Evolutionary conservation across 2,888 invertebrate species (phyloP).

Genomic region (Sesia bembeciformis): DNA sequence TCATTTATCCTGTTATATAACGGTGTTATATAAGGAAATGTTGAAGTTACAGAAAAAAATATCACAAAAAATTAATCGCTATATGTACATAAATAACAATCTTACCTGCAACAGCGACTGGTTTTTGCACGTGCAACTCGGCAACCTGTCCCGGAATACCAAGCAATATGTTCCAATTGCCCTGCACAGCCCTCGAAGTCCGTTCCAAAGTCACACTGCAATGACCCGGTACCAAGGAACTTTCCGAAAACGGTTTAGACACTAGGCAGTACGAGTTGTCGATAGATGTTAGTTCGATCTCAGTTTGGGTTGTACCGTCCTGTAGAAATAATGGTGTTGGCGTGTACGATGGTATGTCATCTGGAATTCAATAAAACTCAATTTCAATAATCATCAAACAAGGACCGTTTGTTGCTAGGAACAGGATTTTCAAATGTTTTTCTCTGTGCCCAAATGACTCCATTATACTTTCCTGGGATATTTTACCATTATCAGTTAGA

Average conservation of each 20-base stretch:
- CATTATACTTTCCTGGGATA: too few relatives aligned
- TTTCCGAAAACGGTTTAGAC: constrained; percentile 52
- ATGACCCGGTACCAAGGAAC: constrained; percentile 48
- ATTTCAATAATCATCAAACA: too few relatives aligned
- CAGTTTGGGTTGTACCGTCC: constrained; percentile 33
- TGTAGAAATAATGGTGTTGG: constrained; percentile 32
- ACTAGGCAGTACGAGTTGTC: constrained; percentile 51
- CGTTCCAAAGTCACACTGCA: constrained; percentile 49
- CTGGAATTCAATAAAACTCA: constrained; percentile 12
- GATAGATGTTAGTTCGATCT: constrained; percentile 33
- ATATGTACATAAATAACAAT: not conserved
- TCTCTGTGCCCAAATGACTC: too few relatives aligned
- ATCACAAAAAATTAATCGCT: too few relatives aligned
- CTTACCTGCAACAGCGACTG: constrained; percentile 46
- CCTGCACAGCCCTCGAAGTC: constrained; percentile 55
- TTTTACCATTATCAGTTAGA: too few relatives aligned
- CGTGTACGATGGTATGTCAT: constrained; percentile 21
- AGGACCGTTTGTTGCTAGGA: too few relatives aligned
- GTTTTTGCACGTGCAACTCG: constrained; percentile 44
- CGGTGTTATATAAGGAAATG: too few relatives aligned
- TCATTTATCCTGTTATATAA: too few relatives aligned
- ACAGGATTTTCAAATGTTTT: too few relatives aligned
- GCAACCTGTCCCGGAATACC: constrained; percentile 56
- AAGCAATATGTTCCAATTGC: constrained; percentile 55
- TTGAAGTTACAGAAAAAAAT: too few relatives aligned